Base-by-base conservation (phyloP, 2,113 vertebrate species). In the Bombycilla garrulus region DNA sequence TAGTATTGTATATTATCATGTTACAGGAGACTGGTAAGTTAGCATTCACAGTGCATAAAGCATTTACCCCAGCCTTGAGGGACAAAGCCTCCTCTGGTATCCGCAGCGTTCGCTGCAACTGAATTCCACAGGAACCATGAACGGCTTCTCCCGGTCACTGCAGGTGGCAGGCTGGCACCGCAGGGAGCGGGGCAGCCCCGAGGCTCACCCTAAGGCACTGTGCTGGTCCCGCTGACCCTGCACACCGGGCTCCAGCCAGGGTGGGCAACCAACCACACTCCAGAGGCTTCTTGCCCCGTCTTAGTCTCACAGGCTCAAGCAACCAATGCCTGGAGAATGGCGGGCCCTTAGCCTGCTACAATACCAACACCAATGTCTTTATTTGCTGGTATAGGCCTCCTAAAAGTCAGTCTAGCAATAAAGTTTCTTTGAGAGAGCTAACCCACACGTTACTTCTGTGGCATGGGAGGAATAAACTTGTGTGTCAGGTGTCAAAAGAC, bases 141-240 rank as follows among this genome's bases (percentile, higher is more conserved):
- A 33, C 0, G 0, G 1, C 38, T 6, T 1, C 6, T 78, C 13
- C 51, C 4, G 19, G 38, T 12, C 25, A 6, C 29, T 18, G 33
- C 35, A 28, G 13, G 1, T 2, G 31, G 14, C 45, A 11, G 33
- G 51, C 10, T 17, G 73, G 47, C 22, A 16, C 21, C 2, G 29
- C 20, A 8, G 10, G 0, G 10, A n/a, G 36, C 2, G 0, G 0
- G 19, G 33, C 25, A 58, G 44, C 4, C 6, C 7, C 0, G 0
- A 18, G n/a, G 25, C 58, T 40, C 40, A 6, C 15, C 4, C 11
- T 0, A 29, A 9, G 7, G 5, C 35, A 5, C 38, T 0, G 38
- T 0, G 2, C 60, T 24, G 3, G 28, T n/a, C 11, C 53, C 25
- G 1, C 47, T 12, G 45, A 26, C 21, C 54, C 44, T 7, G 36